Evolutionary conservation across 1,140 invertebrate genomes (phyloP).

Genomic region (Venturia canescens): DNA sequence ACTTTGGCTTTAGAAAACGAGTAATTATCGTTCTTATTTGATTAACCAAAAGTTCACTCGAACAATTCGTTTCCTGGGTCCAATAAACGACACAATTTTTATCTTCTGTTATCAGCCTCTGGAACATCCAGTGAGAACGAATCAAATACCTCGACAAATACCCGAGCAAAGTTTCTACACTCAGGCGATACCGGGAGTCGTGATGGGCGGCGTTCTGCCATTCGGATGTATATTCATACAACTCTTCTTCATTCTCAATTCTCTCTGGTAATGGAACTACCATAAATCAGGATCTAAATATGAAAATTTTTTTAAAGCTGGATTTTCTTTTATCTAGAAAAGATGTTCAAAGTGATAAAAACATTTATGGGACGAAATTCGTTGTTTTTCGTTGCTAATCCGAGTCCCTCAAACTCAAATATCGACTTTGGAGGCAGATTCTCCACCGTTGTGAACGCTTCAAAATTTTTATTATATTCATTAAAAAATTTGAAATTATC

Average conservation of each 20-base stretch:
- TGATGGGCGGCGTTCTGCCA: conserved; percentile 98
- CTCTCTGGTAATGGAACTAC: conserved; percentile 88
- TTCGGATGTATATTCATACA: conserved; percentile 99
- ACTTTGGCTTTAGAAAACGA: conserved; percentile 98
- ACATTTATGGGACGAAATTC: no score
- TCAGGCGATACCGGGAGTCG: conserved; percentile 92
- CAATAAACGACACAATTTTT: not conserved
- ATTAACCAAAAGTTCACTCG: not conserved
- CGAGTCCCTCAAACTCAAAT: no score
- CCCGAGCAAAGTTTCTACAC: conserved; percentile 99
- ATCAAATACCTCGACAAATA: conserved; percentile 98
- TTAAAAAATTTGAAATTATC: not conserved
- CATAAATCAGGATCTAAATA: not conserved
- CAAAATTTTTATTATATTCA: not conserved
- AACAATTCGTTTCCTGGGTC: not conserved
- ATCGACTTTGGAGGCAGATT: no score
- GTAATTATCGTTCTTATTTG: conserved; percentile 76
- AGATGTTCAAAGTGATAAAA: no score
- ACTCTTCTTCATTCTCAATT: conserved; percentile 99
- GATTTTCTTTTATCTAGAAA: not conserved
- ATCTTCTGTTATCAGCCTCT: conserved; percentile 82
- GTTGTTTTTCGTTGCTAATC: no score
- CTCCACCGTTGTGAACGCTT: no score
- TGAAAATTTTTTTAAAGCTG: no score
- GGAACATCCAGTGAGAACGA: conserved; percentile 97